Evolutionary conservation across 2,797 vertebrate genomes (phyloP).

Genomic region (Avahi laniger): DNA sequence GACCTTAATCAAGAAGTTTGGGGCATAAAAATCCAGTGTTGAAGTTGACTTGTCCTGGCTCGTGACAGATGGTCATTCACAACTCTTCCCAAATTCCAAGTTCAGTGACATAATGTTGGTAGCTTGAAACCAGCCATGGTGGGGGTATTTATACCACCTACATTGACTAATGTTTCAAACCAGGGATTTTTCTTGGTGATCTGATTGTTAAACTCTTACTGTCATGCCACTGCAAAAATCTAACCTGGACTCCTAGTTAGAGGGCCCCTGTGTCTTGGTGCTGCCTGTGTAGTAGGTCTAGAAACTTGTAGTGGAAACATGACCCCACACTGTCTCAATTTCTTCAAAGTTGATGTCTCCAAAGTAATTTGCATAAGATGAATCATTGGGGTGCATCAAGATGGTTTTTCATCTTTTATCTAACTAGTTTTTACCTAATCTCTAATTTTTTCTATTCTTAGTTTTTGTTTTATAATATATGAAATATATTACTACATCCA

Average conservation of each 20-base stretch:
- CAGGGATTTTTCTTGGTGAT: not conserved
- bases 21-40: not conserved
- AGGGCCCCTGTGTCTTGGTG: not conserved
- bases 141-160: not conserved
- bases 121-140: not conserved
- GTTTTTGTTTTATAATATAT: not conserved
- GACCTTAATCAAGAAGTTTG: not conserved
- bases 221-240: not conserved
- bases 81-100: not conserved
- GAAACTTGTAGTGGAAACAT: not conserved
- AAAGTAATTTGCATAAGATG: not conserved
- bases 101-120: not conserved
- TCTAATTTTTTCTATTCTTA: constrained; percentile 24
- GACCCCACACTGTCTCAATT: not conserved
- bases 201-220: not conserved
- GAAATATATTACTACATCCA: not conserved
- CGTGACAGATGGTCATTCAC: rapidly evolving
- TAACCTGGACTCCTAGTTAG: not conserved
- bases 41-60: not conserved
- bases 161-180: not conserved
- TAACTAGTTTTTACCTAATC: not conserved
- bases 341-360: not conserved
- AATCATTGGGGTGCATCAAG: not conserved
- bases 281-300: not conserved
- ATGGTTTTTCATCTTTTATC: not conserved